phyloP scores from a whole-genome alignment of 2,797 vertebrate species.

The Enteromius paludinosus region DNA sequence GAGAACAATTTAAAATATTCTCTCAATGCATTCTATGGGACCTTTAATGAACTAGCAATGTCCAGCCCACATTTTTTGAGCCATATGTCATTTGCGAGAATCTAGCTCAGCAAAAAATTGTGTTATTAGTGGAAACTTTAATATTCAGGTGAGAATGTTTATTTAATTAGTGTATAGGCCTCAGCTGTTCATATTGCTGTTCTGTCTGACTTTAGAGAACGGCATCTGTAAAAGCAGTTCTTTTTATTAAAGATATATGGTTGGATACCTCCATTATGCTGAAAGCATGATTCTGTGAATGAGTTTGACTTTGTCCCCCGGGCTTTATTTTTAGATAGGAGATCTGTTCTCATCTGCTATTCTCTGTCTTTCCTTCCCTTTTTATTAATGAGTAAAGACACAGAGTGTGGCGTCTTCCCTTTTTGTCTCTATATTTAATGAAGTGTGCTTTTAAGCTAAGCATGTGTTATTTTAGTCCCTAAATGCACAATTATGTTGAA shows the following conservation, averaged over 20 bases:
- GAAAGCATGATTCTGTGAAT: conserved; percentile 34
- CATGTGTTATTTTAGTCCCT: conserved; percentile 38
- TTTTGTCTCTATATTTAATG: conserved; percentile 38
- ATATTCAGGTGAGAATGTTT: not conserved
- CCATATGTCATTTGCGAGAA: not conserved
- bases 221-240: not conserved
- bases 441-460: conserved; percentile 24
- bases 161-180: not conserved
- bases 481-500: conserved; percentile 44
- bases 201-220: not conserved
- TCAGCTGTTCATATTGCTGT: not conserved
- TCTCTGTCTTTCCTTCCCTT: conserved; percentile 2
- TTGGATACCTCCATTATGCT: conserved; percentile 21
- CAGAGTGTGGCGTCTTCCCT: not conserved
- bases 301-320: conserved; percentile 19
- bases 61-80: not conserved
- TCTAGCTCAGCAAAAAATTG: not conserved
- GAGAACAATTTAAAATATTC: too few species aligned
- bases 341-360: conserved; percentile 25
- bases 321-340: conserved; percentile 37
- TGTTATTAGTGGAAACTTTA: not conserved
- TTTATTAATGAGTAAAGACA: conserved; percentile 31
- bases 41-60: not conserved
- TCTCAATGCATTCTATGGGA: too few species aligned
- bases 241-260: conserved; percentile 27